phyloP scores from a whole-genome alignment of 2,113 vertebrate genomes.

The Ciconia boyciana region DNA sequence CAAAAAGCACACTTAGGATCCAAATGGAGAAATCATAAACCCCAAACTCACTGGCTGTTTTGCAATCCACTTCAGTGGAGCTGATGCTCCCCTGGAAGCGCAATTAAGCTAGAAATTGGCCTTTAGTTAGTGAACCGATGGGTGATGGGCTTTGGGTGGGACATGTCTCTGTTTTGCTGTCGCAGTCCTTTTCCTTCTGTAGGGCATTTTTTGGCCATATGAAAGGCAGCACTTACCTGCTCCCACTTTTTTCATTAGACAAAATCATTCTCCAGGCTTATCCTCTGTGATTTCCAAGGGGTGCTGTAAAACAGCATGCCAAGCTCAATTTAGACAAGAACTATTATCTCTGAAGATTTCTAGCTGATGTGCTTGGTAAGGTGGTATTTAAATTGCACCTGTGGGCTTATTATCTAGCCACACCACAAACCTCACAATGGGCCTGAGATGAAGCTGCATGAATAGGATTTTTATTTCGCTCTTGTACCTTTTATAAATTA shows the following conservation, averaged over 20 bases:
- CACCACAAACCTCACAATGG: neutral
- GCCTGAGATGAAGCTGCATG: neutral
- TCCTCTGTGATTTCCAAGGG: neutral
- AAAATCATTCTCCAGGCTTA: neutral
- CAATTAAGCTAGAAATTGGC: neutral
- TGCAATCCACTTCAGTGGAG: neutral
- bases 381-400: neutral
- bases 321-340: constrained; percentile 1
- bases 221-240: neutral
- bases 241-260: neutral
- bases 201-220: neutral
- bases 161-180: neutral
- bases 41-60: neutral
- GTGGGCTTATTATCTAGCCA: neutral
- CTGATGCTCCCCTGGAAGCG: neutral
- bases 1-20: neutral
- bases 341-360: neutral
- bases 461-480: neutral
- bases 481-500: neutral
- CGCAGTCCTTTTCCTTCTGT: neutral
- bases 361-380: neutral
- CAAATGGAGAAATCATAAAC: neutral
- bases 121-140: neutral
- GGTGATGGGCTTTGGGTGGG: neutral
- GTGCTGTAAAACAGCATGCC: neutral